phyloP scores from a whole-genome alignment of 2,797 vertebrate species.

The Gallinago nigripennis region DNA sequence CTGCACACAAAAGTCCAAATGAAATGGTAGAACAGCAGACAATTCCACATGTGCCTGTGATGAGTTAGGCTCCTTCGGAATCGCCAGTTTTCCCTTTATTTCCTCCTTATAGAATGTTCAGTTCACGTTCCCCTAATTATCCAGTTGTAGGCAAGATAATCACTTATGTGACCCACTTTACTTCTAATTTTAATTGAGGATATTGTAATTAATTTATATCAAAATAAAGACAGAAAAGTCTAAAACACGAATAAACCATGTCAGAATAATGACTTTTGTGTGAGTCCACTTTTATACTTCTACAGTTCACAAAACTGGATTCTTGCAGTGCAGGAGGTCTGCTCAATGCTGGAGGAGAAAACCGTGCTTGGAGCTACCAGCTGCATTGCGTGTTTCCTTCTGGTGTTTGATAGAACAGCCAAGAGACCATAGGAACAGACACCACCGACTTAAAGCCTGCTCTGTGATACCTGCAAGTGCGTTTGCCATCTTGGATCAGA shows the following conservation, averaged over 20 bases:
- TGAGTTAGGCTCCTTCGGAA: not conserved
- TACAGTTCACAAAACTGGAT: not conserved
- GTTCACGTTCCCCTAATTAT: not conserved
- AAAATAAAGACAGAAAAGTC: not conserved
- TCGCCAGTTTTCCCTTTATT: not conserved
- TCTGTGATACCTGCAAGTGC: not conserved
- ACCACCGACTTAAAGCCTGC: not conserved
- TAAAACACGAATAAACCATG: not conserved
- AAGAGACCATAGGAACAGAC: not conserved
- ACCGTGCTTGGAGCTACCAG: not conserved
- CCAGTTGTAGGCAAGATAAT: not conserved
- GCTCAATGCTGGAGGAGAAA: not conserved
- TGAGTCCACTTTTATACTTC: not conserved
- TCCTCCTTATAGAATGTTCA: not conserved
- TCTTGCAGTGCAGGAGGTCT: not conserved
- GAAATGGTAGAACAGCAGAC: not conserved
- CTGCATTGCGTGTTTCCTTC: accelerated
- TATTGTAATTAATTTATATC: accelerated
- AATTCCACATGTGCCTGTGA: not conserved
- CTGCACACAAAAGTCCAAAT: not conserved
- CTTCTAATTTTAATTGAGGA: not conserved
- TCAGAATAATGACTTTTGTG: not conserved
- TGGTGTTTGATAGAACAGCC: not conserved
- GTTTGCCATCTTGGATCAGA: not conserved
- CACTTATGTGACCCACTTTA: not conserved